Percentiles rank a stretch among this genome's conserved stretches.
These are phyloP conservation scores for Conus ventricosus DNA, from an alignment of 1,140 invertebrate species.

Conservation along the genomic window DNA sequence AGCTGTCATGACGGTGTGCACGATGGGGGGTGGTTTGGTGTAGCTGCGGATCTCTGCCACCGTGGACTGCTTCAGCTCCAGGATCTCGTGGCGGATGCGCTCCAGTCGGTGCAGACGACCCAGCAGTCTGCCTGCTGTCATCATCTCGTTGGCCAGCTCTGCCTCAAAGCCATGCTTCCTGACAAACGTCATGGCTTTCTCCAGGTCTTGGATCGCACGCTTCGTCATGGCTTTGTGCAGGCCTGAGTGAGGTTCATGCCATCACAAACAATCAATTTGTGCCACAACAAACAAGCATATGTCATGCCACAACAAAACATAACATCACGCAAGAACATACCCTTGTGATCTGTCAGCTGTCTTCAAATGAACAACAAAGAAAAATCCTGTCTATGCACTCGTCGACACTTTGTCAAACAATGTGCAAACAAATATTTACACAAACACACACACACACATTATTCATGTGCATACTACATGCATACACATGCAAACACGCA, in stretches of 20 bases:
- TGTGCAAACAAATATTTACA: neutral
- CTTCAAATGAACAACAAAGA: too few species aligned
- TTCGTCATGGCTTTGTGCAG: slow-evolving; percentile 64
- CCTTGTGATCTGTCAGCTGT: too few species aligned
- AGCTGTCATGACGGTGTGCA: slow-evolving; percentile 70
- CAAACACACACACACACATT: neutral
- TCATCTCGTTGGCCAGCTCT: slow-evolving; percentile 62
- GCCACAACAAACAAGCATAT: neutral
- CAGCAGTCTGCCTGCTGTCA: slow-evolving; percentile 63
- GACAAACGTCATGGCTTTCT: slow-evolving; percentile 68
- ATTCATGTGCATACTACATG: neutral
- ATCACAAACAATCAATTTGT: neutral
- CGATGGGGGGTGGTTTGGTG: slow-evolving; percentile 66
- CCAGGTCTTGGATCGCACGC: slow-evolving; percentile 64
- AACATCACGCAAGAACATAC: too few species aligned
- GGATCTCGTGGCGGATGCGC: slow-evolving; percentile 71
- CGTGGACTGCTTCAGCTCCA: slow-evolving; percentile 72
- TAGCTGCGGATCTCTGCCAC: slow-evolving; percentile 73
- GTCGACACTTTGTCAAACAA: too few species aligned
- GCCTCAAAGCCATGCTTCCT: slow-evolving; percentile 69
- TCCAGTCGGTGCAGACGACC: slow-evolving; percentile 63
- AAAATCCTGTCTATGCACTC: too few species aligned
- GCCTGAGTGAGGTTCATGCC: slow-evolving; percentile 49
- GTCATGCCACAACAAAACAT: neutral
- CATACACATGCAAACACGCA: neutral